A percentile compares a stretch with the other conserved stretches of the same genome.
phyloP scores from a whole-genome alignment of 2,113 vertebrate species.

The Excalfactoria chinensis region DNA sequence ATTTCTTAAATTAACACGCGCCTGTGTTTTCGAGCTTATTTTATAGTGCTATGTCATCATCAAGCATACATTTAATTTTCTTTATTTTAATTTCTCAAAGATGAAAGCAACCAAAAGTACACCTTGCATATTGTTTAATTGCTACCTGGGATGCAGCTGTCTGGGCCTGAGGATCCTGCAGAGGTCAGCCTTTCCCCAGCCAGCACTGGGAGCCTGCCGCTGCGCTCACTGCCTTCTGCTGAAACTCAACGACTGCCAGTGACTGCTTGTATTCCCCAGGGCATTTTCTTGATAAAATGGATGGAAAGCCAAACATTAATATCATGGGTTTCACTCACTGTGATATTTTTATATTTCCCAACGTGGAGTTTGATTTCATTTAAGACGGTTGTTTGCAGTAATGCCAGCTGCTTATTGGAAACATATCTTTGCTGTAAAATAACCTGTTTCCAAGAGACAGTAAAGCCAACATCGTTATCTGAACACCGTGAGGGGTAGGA shows the following conservation, averaged over 20 bases:
- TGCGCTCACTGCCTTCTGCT: background rate
- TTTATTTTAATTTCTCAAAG: slow-evolving; percentile 59
- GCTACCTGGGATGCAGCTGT: background rate
- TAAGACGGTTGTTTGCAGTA: background rate
- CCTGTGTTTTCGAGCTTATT: slow-evolving; percentile 25
- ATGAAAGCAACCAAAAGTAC: slow-evolving; percentile 46
- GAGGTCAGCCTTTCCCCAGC: slow-evolving; percentile 78
- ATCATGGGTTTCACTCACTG: background rate
- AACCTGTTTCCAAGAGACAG: background rate
- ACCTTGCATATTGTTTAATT: background rate
- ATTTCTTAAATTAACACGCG: slow-evolving; percentile 60
- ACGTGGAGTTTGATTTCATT: slow-evolving; percentile 5
- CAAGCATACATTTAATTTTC: slow-evolving; percentile 70
- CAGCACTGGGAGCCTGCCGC: background rate
- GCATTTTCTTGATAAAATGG: slow-evolving; percentile 26
- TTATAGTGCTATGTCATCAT: slow-evolving; percentile 42
- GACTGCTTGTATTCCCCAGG: slow-evolving; percentile 7
- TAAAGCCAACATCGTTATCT: background rate
- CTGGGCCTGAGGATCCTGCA: slow-evolving; percentile 51
- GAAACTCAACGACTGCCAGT: background rate
- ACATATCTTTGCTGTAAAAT: background rate
- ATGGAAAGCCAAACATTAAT: slow-evolving; percentile 18
- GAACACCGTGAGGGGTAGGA: background rate
- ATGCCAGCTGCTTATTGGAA: background rate
- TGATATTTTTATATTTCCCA: slow-evolving; percentile 38